A percentile compares a stretch with the other conserved stretches of the same genome.
phyloP scores from a whole-genome alignment of 1,140 invertebrate species.

The Piezodorus guildinii region DNA sequence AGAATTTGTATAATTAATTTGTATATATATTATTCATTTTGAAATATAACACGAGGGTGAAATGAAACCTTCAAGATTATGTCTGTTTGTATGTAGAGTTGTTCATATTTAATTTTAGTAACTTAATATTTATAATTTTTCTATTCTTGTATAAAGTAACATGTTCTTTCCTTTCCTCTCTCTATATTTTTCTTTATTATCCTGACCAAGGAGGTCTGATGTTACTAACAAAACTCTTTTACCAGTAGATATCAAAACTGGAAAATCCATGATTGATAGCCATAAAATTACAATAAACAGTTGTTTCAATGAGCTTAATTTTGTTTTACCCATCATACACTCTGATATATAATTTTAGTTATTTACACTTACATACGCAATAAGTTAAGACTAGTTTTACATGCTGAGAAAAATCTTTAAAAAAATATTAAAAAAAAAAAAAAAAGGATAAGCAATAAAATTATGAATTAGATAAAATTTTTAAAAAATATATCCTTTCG shows the following conservation, averaged over 20 bases:
- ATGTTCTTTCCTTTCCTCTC: not conserved
- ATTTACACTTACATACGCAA: too few species aligned
- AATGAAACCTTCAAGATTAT: conserved; percentile 3
- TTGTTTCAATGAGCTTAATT: not conserved
- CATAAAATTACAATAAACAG: conserved; percentile 15
- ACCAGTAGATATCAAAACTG: conserved; percentile 10
- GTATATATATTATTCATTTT: conserved; percentile 19
- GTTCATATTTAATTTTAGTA: conserved; percentile 20
- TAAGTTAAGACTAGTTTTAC: too few species aligned
- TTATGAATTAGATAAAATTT: too few species aligned
- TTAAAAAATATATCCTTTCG: too few species aligned
- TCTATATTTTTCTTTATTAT: conserved; percentile 2
- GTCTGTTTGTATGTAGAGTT: conserved; percentile 16
- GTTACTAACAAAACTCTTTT: conserved; percentile 15
- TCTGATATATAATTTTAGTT: not conserved
- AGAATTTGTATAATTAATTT: conserved; percentile 20
- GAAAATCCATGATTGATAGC: conserved; percentile 10
- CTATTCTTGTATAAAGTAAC: conserved; percentile 19
- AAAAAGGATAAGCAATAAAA: too few species aligned
- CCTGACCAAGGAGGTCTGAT: not conserved
- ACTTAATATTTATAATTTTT: conserved; percentile 20
- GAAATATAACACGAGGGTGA: conserved; percentile 3
- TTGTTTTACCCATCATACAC: not conserved
- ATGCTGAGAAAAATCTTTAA: too few species aligned
- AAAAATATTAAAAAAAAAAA: too few species aligned